Conservation (phyloP, 2,113 vertebrate genomes). For the Sterrhoptilus dennistouni region DNA sequence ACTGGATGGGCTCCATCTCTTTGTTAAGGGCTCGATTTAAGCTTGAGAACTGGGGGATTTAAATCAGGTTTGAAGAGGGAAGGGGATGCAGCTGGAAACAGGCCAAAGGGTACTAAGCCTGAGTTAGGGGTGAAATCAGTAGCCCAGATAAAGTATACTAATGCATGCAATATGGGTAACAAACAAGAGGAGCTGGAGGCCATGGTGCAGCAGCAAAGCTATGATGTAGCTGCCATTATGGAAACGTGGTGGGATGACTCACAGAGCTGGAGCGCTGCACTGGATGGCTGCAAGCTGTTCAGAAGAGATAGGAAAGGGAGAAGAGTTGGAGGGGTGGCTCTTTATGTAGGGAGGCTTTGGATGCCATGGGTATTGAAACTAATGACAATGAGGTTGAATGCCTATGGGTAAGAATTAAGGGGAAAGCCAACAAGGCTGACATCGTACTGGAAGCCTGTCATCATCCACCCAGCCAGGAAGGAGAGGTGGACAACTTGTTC, state of each 20-base stretch:
- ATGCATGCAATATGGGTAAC: neutral
- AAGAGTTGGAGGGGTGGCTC: neutral
- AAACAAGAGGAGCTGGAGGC: neutral
- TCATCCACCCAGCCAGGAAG: too few species aligned
- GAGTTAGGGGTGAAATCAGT: neutral
- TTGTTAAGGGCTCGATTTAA: neutral
- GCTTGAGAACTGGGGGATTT: too few species aligned
- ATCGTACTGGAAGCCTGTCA: too few species aligned
- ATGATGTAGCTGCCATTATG: rapidly evolving
- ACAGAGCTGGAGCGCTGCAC: too few species aligned
- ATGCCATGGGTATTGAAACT: too few species aligned
- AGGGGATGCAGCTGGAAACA: neutral
- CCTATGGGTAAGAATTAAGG: too few species aligned
- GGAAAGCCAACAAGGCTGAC: too few species aligned
- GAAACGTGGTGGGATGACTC: rapidly evolving
- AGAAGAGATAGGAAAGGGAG: neutral
- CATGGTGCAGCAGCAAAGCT: neutral
- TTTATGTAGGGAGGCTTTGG: neutral
- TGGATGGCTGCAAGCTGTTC: neutral
- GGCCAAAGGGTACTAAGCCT: neutral
- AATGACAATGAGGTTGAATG: too few species aligned
- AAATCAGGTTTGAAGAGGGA: neutral
- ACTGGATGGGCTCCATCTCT: neutral
- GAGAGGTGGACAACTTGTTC: too few species aligned
- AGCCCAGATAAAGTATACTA: neutral